Evolutionary conservation across 2,113 vertebrate species (phyloP).

Genomic region (Notechis scutatus): DNA sequence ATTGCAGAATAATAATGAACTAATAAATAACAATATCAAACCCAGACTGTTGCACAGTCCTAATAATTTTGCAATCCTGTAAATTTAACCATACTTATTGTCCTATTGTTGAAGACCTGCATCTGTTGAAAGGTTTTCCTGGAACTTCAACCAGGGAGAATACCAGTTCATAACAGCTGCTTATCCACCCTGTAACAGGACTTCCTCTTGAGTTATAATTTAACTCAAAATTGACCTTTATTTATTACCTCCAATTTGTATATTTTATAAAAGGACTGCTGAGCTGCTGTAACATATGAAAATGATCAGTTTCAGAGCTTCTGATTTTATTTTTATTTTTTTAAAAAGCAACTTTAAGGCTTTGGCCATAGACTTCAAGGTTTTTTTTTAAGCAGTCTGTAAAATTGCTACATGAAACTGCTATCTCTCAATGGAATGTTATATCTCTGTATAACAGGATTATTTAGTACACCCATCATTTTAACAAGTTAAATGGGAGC

Average conservation of each 20-base stretch:
- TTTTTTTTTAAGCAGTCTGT: not conserved
- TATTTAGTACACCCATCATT: conserved; percentile 8
- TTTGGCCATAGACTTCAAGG: not conserved
- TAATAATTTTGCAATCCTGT: not conserved
- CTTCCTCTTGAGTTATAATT: not conserved
- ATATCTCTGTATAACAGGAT: not conserved
- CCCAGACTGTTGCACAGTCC: not conserved
- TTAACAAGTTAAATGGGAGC: not conserved
- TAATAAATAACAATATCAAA: not conserved
- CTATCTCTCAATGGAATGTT: not conserved
- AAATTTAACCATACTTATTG: not conserved
- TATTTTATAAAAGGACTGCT: not conserved
- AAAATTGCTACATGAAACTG: conserved; percentile 13
- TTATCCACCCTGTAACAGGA: not conserved
- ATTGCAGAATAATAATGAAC: not conserved
- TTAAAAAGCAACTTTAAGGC: not conserved
- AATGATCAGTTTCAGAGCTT: not conserved
- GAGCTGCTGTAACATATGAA: not conserved
- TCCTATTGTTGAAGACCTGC: not conserved
- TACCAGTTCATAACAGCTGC: not conserved
- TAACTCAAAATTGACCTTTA: not conserved
- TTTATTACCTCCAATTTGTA: not conserved
- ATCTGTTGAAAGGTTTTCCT: not conserved
- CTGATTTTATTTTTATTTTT: not conserved
- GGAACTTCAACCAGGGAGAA: not conserved